Evolutionary conservation across 2,113 vertebrate species (phyloP).

Genomic region (Centropus unirufus): DNA sequence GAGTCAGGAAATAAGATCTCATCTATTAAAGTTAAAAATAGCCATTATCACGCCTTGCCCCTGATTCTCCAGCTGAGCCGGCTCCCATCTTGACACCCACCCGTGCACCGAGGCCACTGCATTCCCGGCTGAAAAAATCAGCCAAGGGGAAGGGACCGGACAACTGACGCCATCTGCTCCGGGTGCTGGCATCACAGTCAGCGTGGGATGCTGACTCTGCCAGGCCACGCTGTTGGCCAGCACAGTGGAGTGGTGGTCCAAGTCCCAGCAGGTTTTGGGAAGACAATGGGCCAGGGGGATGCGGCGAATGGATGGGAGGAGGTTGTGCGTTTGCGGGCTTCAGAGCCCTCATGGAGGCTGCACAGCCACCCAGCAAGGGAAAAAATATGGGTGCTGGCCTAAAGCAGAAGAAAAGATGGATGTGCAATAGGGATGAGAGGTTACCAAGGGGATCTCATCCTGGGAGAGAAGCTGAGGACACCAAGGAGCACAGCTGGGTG

Average conservation of each 20-base stretch:
- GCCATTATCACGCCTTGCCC: background rate
- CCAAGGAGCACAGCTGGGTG: background rate
- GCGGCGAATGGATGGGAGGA: background rate
- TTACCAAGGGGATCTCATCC: background rate
- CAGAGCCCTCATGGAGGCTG: rapidly evolving
- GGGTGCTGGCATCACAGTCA: background rate
- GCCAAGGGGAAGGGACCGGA: rapidly evolving
- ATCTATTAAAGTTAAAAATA: conserved; percentile 54
- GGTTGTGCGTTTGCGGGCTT: background rate
- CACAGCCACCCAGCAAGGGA: background rate
- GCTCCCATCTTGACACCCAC: rapidly evolving
- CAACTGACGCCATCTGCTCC: conserved; percentile 2
- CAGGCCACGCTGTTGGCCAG: background rate
- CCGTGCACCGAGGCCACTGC: background rate
- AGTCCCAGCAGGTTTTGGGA: conserved; percentile 16
- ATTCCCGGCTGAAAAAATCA: rapidly evolving
- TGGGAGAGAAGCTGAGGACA: rapidly evolving
- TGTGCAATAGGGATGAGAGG: no score
- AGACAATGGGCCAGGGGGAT: background rate
- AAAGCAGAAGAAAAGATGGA: background rate
- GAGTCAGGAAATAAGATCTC: conserved; percentile 42
- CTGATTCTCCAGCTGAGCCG: background rate
- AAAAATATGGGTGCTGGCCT: background rate
- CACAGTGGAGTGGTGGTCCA: rapidly evolving
- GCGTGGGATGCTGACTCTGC: background rate